Base-by-base conservation (phyloP, 1,140 invertebrate genomes). In the Calosoma granatense region DNA sequence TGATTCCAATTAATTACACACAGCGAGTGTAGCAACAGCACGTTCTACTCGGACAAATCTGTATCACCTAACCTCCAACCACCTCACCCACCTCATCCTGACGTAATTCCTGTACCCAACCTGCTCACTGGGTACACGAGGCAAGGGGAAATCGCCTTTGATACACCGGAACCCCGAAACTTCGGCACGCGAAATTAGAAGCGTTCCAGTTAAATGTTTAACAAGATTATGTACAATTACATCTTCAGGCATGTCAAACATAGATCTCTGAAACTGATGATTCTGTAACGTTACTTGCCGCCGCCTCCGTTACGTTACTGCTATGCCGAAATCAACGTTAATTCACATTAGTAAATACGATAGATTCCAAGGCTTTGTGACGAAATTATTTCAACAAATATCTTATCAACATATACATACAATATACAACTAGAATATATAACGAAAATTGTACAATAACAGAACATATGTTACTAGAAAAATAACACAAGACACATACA, bases 191-290 rank as follows among this genome's bases (percentile, higher is more conserved):
- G 41, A 47, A 47, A 47, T 47, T 47, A 47, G 41, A 47, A 47
- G 41, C 41, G 41, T 47, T 12, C 41, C 6, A 17, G 41, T 47
- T 47, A 47, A 47, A 47, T 47, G 41, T 47, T 47, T 47, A 47
- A 47, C 41, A 12, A 47, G 41, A 47, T 47, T 47, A 47, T 47
- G 41, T 47, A 47, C 41, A 47, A 47, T 47, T 47, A 47, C 41
- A 47, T 47, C 41, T 47, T 47, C 41, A 47, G 41, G 41, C 41
- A 47, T 47, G 41, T 47, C 41, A 47, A 47, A 47, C 41, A 47
- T 47, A 47, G 41, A 11, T 47, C 41, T 47, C 41, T 9, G 41
- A 17, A 11, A 4, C 41, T 47, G 41, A 30, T 30, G 4, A n/a
- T 14, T 30, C 26, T 30, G 14, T 30, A 14, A 6, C 26, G 4